phyloP scores from a whole-genome alignment of 2,797 vertebrate species.

The Rhinella marina region DNA sequence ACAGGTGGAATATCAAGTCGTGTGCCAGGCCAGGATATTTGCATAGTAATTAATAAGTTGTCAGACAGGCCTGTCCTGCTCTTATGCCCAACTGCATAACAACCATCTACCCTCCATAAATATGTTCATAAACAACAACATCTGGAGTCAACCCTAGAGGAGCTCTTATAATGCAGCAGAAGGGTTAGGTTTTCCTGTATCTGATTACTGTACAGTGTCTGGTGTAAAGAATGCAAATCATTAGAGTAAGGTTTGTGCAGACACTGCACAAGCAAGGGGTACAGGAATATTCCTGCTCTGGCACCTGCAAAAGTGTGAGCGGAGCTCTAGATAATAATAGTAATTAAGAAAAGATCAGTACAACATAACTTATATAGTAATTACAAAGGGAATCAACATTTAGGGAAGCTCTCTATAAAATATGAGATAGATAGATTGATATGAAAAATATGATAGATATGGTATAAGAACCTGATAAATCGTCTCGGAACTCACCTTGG shows the following conservation, averaged over 20 bases:
- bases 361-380: no score
- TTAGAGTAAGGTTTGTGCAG: not conserved
- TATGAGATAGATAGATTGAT: no score
- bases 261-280: not conserved
- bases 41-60: constrained; percentile 23
- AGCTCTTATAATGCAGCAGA: no score
- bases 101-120: not conserved
- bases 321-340: not conserved
- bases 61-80: constrained; percentile 43
- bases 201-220: no score
- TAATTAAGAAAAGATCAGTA: not conserved
- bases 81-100: not conserved
- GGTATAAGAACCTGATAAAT: no score
- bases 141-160: not conserved
- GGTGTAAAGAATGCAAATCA: no score
- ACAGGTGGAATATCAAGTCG: constrained; percentile 12
- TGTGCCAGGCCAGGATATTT: constrained; percentile 26
- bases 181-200: not conserved
- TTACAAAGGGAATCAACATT: no score
- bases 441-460: no score
- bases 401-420: no score
- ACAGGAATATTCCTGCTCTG: not conserved
- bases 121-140: not conserved
- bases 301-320: not conserved
- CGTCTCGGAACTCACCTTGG: no score